These are phyloP conservation scores for Nesogale talazaci DNA, from an alignment of 2,113 vertebrate genomes.

Conservation along the genomic window DNA sequence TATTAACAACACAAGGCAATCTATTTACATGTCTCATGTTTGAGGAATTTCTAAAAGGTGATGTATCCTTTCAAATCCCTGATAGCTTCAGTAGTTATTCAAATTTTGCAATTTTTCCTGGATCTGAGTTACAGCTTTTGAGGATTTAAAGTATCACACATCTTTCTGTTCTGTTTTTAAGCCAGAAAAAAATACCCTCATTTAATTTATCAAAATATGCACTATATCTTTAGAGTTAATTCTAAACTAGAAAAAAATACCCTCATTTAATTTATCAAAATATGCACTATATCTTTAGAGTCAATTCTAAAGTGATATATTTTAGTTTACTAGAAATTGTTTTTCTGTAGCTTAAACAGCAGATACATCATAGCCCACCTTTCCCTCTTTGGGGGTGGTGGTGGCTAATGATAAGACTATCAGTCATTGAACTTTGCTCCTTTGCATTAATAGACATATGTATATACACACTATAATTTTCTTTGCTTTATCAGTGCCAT, in stretches of 20 bases:
- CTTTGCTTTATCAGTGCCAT: slow-evolving; percentile 71
- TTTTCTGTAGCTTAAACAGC: slow-evolving; percentile 75
- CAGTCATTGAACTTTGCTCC: slow-evolving; percentile 69
- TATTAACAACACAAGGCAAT: not conserved
- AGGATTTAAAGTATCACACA: slow-evolving; percentile 42
- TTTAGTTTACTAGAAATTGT: slow-evolving; percentile 64
- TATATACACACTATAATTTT: slow-evolving; percentile 67
- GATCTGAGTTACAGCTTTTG: slow-evolving; percentile 50
- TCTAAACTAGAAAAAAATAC: no score
- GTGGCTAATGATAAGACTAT: slow-evolving; percentile 62
- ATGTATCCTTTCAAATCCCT: slow-evolving; percentile 4
- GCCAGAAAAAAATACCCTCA: slow-evolving; percentile 28
- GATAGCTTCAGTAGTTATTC: slow-evolving; percentile 44
- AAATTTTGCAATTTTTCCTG: slow-evolving; percentile 30
- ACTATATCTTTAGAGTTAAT: slow-evolving; percentile 48
- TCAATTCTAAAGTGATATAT: slow-evolving; percentile 58
- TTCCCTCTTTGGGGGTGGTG: not conserved
- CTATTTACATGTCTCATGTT: slow-evolving; percentile 40
- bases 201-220: slow-evolving; percentile 57
- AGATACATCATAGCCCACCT: slow-evolving; percentile 68
- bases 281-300: slow-evolving; percentile 39
- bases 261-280: slow-evolving; percentile 34
- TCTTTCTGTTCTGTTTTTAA: slow-evolving; percentile 61
- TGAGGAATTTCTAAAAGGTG: slow-evolving; percentile 64
- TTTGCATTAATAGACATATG: slow-evolving; percentile 68